Percentiles rank a stretch among this genome's conserved stretches.
Conservation (phyloP, 2,113 vertebrate species). For the Austrofundulus limnaeus region DNA sequence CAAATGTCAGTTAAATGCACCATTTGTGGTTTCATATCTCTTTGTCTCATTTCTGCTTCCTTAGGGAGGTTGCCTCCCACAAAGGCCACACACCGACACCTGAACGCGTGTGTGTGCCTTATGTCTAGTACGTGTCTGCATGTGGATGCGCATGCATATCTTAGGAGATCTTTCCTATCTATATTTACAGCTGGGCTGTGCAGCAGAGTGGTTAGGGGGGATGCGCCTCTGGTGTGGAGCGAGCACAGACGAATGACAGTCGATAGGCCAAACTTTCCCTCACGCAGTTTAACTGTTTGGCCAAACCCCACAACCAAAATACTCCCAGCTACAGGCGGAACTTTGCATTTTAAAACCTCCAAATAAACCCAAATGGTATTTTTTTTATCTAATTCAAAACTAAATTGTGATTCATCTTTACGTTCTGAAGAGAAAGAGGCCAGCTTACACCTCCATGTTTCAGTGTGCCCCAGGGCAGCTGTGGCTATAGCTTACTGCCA, state of each 20-base stretch:
- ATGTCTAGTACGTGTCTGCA: conserved; percentile 28
- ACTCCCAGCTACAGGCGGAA: background rate
- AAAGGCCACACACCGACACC: conserved; percentile 59
- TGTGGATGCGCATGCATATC: conserved; percentile 45
- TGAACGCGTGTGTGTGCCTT: conserved; percentile 40
- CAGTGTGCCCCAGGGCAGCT: too few species aligned
- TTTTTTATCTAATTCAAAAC: too few species aligned
- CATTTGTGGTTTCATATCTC: conserved; percentile 69
- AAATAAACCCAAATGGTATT: too few species aligned
- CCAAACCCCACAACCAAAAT: conserved; percentile 38
- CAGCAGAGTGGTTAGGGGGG: conserved; percentile 69
- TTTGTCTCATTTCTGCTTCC: conserved; percentile 51
- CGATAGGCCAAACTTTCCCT: conserved; percentile 48
- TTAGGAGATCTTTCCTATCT: conserved; percentile 71
- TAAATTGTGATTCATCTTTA: too few species aligned
- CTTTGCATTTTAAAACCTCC: too few species aligned
- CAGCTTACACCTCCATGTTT: too few species aligned
- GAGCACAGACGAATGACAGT: conserved; percentile 37
- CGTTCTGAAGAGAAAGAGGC: too few species aligned
- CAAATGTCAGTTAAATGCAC: conserved; percentile 59
- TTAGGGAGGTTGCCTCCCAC: conserved; percentile 54
- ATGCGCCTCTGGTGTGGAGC: conserved; percentile 33
- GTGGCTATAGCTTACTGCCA: too few species aligned
- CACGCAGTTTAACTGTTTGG: conserved; percentile 73
- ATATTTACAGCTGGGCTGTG: conserved; percentile 71